Conservation (phyloP, 2,797 vertebrate species). For the Anguilla marmorata region DNA sequence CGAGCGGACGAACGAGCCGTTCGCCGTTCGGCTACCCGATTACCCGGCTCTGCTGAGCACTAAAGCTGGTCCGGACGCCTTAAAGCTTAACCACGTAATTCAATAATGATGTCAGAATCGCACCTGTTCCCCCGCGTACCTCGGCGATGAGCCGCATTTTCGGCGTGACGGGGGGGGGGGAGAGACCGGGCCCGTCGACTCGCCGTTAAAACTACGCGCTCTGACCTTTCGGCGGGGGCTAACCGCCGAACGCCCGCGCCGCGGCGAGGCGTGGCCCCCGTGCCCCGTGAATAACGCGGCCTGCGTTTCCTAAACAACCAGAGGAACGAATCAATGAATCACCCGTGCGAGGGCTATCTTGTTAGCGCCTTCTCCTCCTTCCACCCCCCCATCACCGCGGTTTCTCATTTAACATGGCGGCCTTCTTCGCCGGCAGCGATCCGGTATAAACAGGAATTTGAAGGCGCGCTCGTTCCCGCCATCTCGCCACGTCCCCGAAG, state of each 20-base stretch:
- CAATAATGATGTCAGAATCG: conserved; percentile 62
- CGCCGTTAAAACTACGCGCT: conserved; percentile 71
- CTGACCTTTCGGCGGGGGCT: conserved; percentile 70
- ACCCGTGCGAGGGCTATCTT: conserved; percentile 55
- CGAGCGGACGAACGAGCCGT: conserved; percentile 41
- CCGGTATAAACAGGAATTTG: conserved; percentile 63
- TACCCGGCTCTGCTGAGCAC: conserved; percentile 61
- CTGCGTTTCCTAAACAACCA: conserved; percentile 69
- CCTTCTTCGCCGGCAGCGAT: conserved; percentile 52
- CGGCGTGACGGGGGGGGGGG: background rate
- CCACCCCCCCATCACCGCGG: conserved; percentile 20
- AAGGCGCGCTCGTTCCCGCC: conserved; percentile 41
- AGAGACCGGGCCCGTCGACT: conserved; percentile 48
- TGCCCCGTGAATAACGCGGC: conserved; percentile 75
- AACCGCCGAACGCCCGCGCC: conserved; percentile 70
- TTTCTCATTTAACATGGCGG: conserved; percentile 55
- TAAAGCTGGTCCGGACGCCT: conserved; percentile 60
- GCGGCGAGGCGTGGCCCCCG: conserved; percentile 54
- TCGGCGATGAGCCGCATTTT: conserved; percentile 58
- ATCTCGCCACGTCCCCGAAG: background rate
- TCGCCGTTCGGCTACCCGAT: conserved; percentile 62
- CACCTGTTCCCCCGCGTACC: conserved; percentile 60
- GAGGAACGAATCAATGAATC: conserved; percentile 76
- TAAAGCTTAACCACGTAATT: conserved; percentile 61
- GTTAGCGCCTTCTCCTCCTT: conserved; percentile 45